phyloP scores from a whole-genome alignment of 2,797 vertebrate species.

The Myiotriccus ornatus region DNA sequence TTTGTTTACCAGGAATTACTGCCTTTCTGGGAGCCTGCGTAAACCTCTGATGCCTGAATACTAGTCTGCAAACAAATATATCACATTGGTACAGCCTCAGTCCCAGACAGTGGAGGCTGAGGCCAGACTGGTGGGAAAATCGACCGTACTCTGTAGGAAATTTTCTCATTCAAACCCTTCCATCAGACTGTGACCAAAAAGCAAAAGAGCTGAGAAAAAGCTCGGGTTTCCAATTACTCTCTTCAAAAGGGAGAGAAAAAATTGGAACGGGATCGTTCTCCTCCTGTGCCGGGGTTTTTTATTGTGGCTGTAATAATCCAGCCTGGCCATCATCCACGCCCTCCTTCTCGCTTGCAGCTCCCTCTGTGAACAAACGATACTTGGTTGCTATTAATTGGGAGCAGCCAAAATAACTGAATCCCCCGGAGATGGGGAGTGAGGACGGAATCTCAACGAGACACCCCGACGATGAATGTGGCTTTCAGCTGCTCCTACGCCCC shows the following conservation, averaged over 20 bases:
- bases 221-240: slow-evolving; percentile 42
- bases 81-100: neutral
- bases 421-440: slow-evolving; percentile 24
- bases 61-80: neutral
- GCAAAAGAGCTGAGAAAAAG: slow-evolving; percentile 13
- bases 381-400: slow-evolving; percentile 52
- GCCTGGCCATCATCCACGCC: slow-evolving; percentile 28
- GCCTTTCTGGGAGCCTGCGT: slow-evolving; percentile 11
- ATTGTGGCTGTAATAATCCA: slow-evolving; percentile 41
- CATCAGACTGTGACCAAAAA: slow-evolving; percentile 43
- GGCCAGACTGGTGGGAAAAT: slow-evolving; percentile 27
- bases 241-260: slow-evolving; percentile 20
- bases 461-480: slow-evolving; percentile 63
- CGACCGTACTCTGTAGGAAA: neutral
- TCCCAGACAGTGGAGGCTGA: neutral
- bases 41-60: neutral
- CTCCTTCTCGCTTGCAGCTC: slow-evolving; percentile 26
- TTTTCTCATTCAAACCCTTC: slow-evolving; percentile 46
- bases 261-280: slow-evolving; percentile 8
- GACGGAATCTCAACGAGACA: slow-evolving; percentile 39
- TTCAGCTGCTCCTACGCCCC: slow-evolving; percentile 57
- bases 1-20: slow-evolving; percentile 19
- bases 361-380: slow-evolving; percentile 27
- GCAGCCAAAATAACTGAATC: slow-evolving; percentile 51
- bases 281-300: neutral